These are phyloP conservation scores for Globodera ellingtonae DNA, from an alignment of 1,140 invertebrate species.

Conservation along the genomic window DNA sequence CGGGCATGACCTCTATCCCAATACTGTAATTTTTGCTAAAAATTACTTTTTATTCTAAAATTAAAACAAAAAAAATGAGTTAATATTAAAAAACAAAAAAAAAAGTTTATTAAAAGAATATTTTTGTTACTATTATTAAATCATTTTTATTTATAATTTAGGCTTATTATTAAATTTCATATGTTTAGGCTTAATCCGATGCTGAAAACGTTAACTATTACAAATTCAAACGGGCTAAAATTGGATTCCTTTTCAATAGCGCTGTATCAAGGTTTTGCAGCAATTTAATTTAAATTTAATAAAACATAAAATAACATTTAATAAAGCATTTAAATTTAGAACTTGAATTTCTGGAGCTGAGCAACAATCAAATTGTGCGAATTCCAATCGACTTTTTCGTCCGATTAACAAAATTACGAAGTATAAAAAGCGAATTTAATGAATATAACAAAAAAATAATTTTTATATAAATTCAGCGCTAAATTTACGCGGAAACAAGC, in stretches of 20 bases:
- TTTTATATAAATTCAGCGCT: conserved; percentile 10
- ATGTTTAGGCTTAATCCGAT: conserved; percentile 25
- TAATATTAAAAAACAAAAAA: too few species aligned
- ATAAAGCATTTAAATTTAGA: neutral
- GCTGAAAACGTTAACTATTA: conserved; percentile 16
- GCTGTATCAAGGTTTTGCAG: conserved; percentile 14
- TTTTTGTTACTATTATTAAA: too few species aligned
- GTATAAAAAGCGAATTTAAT: neutral
- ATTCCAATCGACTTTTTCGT: conserved; percentile 18
- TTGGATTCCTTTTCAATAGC: conserved; percentile 24
- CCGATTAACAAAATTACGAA: conserved; percentile 7
- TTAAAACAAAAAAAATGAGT: too few species aligned
- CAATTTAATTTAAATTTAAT: neutral
- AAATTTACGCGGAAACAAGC: conserved; percentile 1
- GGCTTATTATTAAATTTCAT: neutral
- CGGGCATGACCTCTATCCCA: conserved; percentile 14
- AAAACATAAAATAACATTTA: neutral
- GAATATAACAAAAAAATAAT: neutral
- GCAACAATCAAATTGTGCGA: conserved; percentile 15
- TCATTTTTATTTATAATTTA: neutral
- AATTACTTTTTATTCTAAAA: too few species aligned
- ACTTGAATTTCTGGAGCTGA: conserved; percentile 22
- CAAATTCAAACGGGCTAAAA: conserved; percentile 23
- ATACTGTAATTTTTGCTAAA: conserved; percentile 15
- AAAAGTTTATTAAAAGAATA: too few species aligned